Base-by-base conservation (phyloP, 2,113 vertebrate species). In the Accipiter cooperii region DNA sequence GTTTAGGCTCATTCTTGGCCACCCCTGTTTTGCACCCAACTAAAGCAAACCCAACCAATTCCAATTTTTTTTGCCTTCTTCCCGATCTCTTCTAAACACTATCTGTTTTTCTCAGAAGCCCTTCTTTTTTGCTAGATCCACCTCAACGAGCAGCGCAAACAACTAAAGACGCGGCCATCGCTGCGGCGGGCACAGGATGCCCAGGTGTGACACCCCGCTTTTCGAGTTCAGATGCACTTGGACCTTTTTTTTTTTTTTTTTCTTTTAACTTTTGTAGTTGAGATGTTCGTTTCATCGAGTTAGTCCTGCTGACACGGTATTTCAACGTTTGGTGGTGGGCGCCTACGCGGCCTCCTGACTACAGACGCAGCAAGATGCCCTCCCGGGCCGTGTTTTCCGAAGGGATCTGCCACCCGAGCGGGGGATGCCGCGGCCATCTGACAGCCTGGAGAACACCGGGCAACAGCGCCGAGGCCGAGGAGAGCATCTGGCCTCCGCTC, bases 401-500 rank as follows among this genome's bases (percentile, higher is more conserved):
- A 36, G 14, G 44, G 46, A 36, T 76, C 63, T 1, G 79, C 54
- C 57, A n/a, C 49, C 46, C 28, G 63, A 20, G 84, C 26, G 9
- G 44, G 40, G 28, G 20, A 26, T 21, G 55, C 60, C 58, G 5
- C 46, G 31, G 60, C 65, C 54, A 14, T 9, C 61, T 9, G 25
- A 19, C 90, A 42, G 78, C 70, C 42, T 2, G 55, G 4, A 21
- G 22, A 38, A 11, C 36, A 82, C 61, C 0, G 51, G 38, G 31
- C 11, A 10, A 63, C 13, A 5, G 3, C 8, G 46, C 44, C 26
- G 7, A 40, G 38, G 38, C 68, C 36, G n/a, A 18, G 13, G 8
- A 18, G 1, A 33, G 38, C 81, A 11, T 5, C 31, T 1, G 10
- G 7, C 31, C 29, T 1, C n/a, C 11, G 38, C n/a, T 10, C 55